Conservation (phyloP, 1,140 invertebrate genomes). For the Harpegnathos saltator region DNA sequence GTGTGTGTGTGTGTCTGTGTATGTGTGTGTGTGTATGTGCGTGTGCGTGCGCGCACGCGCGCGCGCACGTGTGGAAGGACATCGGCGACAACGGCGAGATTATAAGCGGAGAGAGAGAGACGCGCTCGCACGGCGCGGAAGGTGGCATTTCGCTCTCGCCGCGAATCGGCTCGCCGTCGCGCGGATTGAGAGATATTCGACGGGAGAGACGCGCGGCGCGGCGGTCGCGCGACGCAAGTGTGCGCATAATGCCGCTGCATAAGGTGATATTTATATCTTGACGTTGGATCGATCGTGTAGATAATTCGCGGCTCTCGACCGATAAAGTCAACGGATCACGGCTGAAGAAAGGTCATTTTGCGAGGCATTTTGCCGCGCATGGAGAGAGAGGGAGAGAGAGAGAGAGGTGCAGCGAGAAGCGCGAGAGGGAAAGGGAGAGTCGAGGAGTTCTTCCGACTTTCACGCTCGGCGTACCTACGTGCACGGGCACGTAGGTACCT, state of each 20-base stretch:
- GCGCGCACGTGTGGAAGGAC: too few species aligned
- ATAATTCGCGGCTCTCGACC: slow-evolving; percentile 5
- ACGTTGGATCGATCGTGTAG: slow-evolving; percentile 2
- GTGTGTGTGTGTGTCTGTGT: too few species aligned
- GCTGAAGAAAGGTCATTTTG: slow-evolving; percentile 54
- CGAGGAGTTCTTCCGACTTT: slow-evolving; percentile 83
- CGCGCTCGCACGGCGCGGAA: too few species aligned
- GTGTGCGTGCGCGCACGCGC: too few species aligned
- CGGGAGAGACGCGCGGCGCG: background rate
- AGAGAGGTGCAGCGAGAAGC: slow-evolving; percentile 45
- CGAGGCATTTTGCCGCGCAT: slow-evolving; percentile 45
- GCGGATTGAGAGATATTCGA: slow-evolving; percentile 12
- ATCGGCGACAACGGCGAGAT: too few species aligned
- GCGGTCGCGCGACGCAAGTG: background rate
- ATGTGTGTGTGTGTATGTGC: too few species aligned
- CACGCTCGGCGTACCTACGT: slow-evolving; percentile 81
- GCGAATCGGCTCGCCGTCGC: too few species aligned
- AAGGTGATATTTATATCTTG: slow-evolving; percentile 21
- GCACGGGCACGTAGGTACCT: slow-evolving; percentile 80
- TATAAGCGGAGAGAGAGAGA: too few species aligned
- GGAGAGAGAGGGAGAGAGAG: slow-evolving; percentile 7
- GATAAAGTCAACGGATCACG: background rate
- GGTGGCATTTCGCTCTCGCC: background rate
- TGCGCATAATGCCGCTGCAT: background rate
- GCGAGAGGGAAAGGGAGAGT: slow-evolving; percentile 51